Base-by-base conservation (phyloP, 2,113 vertebrate species). In the Girardinichthys multiradiatus region DNA sequence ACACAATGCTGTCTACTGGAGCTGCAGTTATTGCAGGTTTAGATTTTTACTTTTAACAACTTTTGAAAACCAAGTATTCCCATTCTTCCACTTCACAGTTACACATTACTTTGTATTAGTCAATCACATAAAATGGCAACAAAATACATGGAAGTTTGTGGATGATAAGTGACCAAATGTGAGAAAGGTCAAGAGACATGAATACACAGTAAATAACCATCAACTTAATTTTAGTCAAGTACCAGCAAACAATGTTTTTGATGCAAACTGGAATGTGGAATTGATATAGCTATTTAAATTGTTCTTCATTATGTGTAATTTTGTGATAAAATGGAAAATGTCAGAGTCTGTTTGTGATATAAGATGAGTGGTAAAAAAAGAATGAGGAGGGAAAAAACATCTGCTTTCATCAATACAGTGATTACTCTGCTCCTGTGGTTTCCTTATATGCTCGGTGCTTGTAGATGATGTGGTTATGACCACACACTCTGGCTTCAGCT, bases 291-390 rank as follows among this genome's bases (percentile, higher is more conserved):
- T 66, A 33, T 70, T 76, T 75, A 84, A 90, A 89, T 89, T 89
- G 68, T 82, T 80, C 72, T 77, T 87, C 77, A 89, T 90, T 90
- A 87, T 80, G 81, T 89, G 77, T 82, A 85, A 90, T 92, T 87
- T 85, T 83, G 87, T 86, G 82, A 72, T 83, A 83, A 91, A 64
- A 64, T 74, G 74, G 88, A 90, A 91, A 90, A 81, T 81, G 61
- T 72, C 58, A 64, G 42, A 24, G 68, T 78, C 57, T 83, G 84
- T 83, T 81, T 89, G 81, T 58, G 70, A 89, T 91, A 83, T 88
- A 88, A 68, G 75, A 84, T 0, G 28, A 84, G 72, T 45, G 62
- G 62, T 64, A 42, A 66, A 64, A 77, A 72, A 69, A 77, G 8
- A 68, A 65, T 48, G 63, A 64, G 62, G 57, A 70, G 51, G 66